A percentile compares a stretch with the other conserved stretches of the same genome.
phyloP scores from a whole-genome alignment of 2,888 invertebrate genomes.

The Heliconius ismenius region DNA sequence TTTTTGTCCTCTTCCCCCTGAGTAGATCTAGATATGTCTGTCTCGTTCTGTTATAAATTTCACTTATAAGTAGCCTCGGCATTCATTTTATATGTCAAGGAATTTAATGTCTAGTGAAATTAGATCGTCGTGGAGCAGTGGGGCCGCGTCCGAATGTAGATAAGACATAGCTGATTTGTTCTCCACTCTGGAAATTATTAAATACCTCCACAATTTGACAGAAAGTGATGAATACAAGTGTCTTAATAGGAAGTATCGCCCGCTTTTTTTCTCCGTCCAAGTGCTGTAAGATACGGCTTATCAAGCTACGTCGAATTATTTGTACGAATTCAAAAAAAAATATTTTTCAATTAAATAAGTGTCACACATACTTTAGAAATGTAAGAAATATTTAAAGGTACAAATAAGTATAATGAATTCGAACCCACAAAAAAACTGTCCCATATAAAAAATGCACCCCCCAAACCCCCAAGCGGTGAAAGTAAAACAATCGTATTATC shows the following conservation, averaged over 20 bases:
- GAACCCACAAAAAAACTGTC: not conserved
- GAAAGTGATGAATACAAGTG: no score
- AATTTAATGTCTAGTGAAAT: slow-evolving; percentile 26
- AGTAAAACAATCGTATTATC: slow-evolving; percentile 43
- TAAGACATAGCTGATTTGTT: no score
- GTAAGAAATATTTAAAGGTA: no score
- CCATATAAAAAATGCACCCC: not conserved
- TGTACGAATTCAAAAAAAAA: no score
- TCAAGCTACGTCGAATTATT: no score
- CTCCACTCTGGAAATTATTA: no score
- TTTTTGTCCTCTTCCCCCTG: slow-evolving; percentile 41
- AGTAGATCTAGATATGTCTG: slow-evolving; percentile 24
- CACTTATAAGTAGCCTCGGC: slow-evolving; percentile 31
- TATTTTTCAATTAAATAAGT: no score
- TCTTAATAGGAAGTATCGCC: no score
- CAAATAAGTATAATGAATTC: not conserved
- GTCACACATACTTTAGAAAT: no score
- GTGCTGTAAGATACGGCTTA: no score
- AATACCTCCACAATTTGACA: no score
- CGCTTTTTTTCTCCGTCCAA: no score
- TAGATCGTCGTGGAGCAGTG: not conserved
- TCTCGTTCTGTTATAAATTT: slow-evolving; percentile 34
- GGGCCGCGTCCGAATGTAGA: not conserved
- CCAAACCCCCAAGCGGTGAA: slow-evolving; percentile 12
- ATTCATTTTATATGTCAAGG: slow-evolving; percentile 34